Conservation (phyloP, 2,113 vertebrate species). For the Rhinoptilus africanus region DNA sequence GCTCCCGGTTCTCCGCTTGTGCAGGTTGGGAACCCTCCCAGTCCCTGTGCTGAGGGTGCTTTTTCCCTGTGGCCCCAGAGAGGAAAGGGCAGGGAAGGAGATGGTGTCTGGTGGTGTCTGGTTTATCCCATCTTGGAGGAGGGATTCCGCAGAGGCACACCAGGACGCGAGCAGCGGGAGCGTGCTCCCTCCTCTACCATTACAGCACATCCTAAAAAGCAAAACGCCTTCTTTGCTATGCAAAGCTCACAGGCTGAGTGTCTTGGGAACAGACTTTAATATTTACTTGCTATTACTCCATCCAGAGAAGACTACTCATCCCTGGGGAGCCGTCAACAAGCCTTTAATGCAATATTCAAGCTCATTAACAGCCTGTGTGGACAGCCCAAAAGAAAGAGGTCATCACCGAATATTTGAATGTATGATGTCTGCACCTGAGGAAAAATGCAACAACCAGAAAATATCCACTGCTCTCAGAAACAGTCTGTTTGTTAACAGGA, state of each 20-base stretch:
- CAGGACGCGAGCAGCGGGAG: rapidly evolving
- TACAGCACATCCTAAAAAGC: not conserved
- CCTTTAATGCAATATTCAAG: not conserved
- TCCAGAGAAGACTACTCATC: not conserved
- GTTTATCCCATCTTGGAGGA: not conserved
- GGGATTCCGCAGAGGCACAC: not conserved
- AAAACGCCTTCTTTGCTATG: rapidly evolving
- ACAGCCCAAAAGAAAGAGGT: conserved; percentile 18
- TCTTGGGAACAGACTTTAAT: conserved; percentile 1
- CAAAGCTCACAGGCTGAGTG: not conserved
- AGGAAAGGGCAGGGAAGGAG: not conserved
- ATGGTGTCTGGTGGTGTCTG: not conserved
- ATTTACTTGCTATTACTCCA: conserved; percentile 4
- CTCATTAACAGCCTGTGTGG: conserved; percentile 16
- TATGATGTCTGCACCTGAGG: conserved; percentile 1
- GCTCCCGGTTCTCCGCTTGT: not conserved
- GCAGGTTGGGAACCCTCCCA: not conserved
- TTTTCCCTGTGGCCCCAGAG: not conserved
- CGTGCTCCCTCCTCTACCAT: not conserved
- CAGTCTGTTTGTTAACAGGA: not conserved
- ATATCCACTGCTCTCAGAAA: not conserved
- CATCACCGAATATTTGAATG: not conserved
- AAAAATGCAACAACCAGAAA: conserved; percentile 35
- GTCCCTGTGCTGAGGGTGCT: not conserved
- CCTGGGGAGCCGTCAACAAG: not conserved